Percentiles rank a stretch among this genome's conserved stretches.
Evolutionary conservation across 2,113 vertebrate genomes (phyloP).

Genomic region (Prinia subflava): DNA sequence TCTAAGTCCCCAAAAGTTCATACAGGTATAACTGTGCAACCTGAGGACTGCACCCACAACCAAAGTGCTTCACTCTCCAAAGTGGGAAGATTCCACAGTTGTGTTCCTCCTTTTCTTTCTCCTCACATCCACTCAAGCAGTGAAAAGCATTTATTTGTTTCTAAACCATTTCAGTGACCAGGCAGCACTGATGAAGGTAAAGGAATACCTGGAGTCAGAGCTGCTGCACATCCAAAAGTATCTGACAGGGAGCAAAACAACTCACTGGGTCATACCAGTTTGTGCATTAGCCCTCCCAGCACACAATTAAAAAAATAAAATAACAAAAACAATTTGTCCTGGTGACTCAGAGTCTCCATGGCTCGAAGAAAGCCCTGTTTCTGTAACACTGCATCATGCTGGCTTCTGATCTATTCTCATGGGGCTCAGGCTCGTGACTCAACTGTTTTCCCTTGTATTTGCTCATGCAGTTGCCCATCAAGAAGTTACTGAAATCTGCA

Average conservation of each 20-base stretch:
- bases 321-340: constrained; percentile 34
- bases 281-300: not conserved
- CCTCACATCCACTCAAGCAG: not conserved
- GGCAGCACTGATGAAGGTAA: not conserved
- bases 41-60: not conserved
- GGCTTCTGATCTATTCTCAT: constrained; percentile 13
- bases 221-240: not conserved
- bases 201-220: not conserved
- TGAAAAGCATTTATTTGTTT: not conserved
- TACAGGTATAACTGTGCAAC: accelerated
- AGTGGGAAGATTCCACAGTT: not conserved
- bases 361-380: constrained; percentile 9
- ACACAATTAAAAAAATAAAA: not conserved
- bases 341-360: constrained; percentile 39
- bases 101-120: not conserved
- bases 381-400: not conserved
- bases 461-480: not conserved
- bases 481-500: not conserved
- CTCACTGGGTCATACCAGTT: not conserved
- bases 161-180: not conserved
- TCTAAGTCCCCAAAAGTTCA: not conserved
- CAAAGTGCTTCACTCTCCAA: not conserved
- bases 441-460: not conserved
- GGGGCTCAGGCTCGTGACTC: constrained; percentile 29
- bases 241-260: not conserved